Base-by-base conservation (phyloP, 2,113 vertebrate species). In the Ceuthmochares aereus region DNA sequence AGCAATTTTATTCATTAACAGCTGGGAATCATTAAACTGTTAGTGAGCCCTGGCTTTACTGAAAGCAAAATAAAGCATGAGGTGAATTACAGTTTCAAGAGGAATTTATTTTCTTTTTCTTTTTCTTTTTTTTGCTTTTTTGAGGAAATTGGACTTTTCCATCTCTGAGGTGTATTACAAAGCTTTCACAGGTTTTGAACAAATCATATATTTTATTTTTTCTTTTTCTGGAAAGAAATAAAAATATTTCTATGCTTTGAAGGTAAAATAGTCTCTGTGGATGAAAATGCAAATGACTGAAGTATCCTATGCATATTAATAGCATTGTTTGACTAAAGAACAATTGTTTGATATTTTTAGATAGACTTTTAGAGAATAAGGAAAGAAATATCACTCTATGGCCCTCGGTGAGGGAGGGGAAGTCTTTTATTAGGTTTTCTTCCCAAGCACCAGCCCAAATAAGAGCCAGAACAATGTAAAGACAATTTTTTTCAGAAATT, bases 201-300 rank as follows among this genome's bases (percentile, higher is more conserved):
- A 37, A 52, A 16, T 60, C 19, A 45, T 75, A 2, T 18, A 6
- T 20, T 47, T 59, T n/a, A n/a, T n/a, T n/a, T 27, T 13, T 23
- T 19, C 9, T 32, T 51, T 25, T 30, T 7, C 5, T n/a, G 5
- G 6, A 40, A 60, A 80, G 7, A 27, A 56, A 62, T 27, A 37
- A 70, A 74, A 68, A 66, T 0, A 9, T 68, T 72, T 68, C 17
- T 27, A 51, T 74, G 25, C 52, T 89, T 93, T 96, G 81, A 92
- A 91, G 62, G 42, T 55, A 93, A 94, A 72, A 64, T 6, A 55
- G 14, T 87, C 82, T 84, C 55, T 72, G 7, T n/a, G 49, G 81
- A 88, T 76, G 27, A 95, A 96, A 90, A 84, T 73, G 25, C 14
- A 94, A 85, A 84, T 69, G 9, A 4, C n/a, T 63, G 51, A 64